These are phyloP conservation scores for Oxyscelio sp. DNA, from an alignment of 2,888 invertebrate genomes.

Conservation along the genomic window DNA sequence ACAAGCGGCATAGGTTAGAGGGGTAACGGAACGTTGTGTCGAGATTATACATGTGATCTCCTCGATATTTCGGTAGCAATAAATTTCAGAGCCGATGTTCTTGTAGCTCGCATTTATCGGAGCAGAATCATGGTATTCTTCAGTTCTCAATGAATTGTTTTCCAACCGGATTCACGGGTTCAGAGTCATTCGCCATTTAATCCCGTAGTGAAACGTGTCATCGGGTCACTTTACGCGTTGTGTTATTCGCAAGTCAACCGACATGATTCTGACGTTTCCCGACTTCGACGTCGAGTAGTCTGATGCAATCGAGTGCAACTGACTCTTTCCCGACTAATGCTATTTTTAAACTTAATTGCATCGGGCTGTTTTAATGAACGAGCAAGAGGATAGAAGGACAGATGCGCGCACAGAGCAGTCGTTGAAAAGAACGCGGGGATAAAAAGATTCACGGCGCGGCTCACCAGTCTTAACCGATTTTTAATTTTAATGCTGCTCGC, in stretches of 20 bases:
- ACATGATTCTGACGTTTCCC: slow-evolving; percentile 80
- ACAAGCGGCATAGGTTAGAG: slow-evolving; percentile 38
- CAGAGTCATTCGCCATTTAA: background rate
- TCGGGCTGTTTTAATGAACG: no score
- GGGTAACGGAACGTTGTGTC: slow-evolving; percentile 30
- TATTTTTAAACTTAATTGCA: slow-evolving; percentile 88
- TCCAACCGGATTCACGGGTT: background rate
- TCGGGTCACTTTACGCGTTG: slow-evolving; percentile 42
- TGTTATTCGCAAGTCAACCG: slow-evolving; percentile 43
- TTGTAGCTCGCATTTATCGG: slow-evolving; percentile 52
- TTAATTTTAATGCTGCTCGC: no score
- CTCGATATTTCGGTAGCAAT: slow-evolving; percentile 36
- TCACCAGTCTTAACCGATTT: no score
- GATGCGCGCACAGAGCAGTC: no score
- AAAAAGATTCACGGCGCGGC: no score
- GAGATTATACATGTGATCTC: slow-evolving; percentile 39
- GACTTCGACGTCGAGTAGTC: slow-evolving; percentile 79
- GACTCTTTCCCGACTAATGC: slow-evolving; percentile 81
- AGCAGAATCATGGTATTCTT: background rate
- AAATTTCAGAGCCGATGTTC: slow-evolving; percentile 49
- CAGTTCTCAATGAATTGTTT: background rate
- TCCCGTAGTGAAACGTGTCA: slow-evolving; percentile 47
- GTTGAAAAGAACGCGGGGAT: no score
- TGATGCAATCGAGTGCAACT: slow-evolving; percentile 87
- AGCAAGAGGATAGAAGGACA: no score